Conservation (phyloP, 2,888 invertebrate species). For the Eilema griseolum region DNA sequence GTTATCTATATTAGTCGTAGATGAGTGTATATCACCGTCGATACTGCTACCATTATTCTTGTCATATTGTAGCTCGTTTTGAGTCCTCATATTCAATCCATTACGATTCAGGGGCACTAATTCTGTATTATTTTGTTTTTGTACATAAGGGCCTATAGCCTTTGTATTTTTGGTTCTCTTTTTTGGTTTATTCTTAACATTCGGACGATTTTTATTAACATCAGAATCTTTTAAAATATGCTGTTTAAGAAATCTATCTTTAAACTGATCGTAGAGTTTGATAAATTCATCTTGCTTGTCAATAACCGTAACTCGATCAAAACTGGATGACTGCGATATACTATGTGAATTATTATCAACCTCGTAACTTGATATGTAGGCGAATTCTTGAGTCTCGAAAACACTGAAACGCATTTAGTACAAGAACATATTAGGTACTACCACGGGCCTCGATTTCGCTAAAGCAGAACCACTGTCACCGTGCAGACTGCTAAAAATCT, state of each 20-base stretch:
- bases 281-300: conserved; percentile 63
- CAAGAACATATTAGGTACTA: background rate
- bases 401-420: conserved; percentile 59
- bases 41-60: background rate
- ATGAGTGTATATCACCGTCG: conserved; percentile 4
- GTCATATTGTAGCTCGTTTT: conserved; percentile 26
- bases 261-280: conserved; percentile 51
- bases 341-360: conserved; percentile 56
- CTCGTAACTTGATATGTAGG: conserved; percentile 72
- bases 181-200: conserved; percentile 18
- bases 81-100: background rate
- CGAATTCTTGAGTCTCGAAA: conserved; percentile 74
- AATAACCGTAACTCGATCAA: conserved; percentile 77
- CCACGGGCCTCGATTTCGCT: too few relatives aligned
- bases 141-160: background rate
- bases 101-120: background rate
- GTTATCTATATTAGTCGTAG: conserved; percentile 2
- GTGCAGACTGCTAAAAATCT: too few relatives aligned
- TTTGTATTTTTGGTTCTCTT: conserved; percentile 29
- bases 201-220: conserved; percentile 30
- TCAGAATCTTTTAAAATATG: conserved; percentile 37
- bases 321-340: conserved; percentile 68
- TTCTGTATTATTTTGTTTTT: background rate
- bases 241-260: conserved; percentile 44
- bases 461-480: too few relatives aligned